Base-by-base conservation (phyloP, 1,140 invertebrate genomes). In the Tetramorium simillimum region DNA sequence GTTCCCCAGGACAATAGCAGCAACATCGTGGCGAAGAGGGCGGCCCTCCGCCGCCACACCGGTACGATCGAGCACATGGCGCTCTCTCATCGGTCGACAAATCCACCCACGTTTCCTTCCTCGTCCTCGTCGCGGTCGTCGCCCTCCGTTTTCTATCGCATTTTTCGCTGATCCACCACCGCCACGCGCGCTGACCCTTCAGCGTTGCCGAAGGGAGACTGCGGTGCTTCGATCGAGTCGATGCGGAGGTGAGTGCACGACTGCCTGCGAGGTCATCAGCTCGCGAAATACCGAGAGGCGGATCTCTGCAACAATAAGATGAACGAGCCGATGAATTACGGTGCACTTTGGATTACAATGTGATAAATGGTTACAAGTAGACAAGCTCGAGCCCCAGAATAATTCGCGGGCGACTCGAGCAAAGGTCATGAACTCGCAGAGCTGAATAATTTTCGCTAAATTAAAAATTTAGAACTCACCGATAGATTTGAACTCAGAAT, bases 1-100 rank as follows among this genome's bases (percentile, higher is more conserved):
- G 43, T 72, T 24, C 51, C 85, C 90, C 89, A 90, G 9, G 85
- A 90, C 46, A 88, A 53, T 56, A 84, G 76, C 40, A 91, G 60
- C 40, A 91, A 69, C 82, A 91, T 72, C 62, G 80, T 85, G 69
- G 90, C 73, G 24, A 92, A 60, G 21, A 93, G 16, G 12, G 86
- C 80, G 43, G 78, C 88, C 51, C 86, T 91, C 76, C 86, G 87
- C 88, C 91, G 87, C 86, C 90, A 89, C 62, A 75, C 76, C 46
- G 85, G 78, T 53, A 60, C 65, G 53, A 86, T 88, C 81, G 82
- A 85, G 85, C 88, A 88, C 91, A 92, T 92, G 78, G 69, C 85
- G 88, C 65, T 86, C 58, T 65, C 73, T 77, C 89, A 62, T 90
- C 77, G 40, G 70, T 49, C 51, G 65, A 82, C 51, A 51, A 37